Base-by-base conservation (phyloP, 2,797 vertebrate genomes). In the Clarias pachynema region DNA sequence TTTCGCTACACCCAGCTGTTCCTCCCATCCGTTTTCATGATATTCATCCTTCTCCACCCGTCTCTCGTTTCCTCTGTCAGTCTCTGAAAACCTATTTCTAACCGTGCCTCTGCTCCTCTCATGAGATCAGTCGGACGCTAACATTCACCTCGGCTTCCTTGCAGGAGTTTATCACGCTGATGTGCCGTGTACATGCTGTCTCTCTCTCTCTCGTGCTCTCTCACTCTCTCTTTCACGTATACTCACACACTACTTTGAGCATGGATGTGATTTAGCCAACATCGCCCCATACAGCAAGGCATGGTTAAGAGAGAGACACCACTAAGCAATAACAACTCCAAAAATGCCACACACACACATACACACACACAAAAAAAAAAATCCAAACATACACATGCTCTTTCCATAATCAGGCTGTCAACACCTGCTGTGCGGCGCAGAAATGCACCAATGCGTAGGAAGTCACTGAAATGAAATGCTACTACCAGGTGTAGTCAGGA, bases 251-350 rank as follows among this genome's bases (percentile, higher is more conserved):
- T 40, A 24, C 74, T 60, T 59, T 37, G 29, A 78, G 29, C 14
- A 81, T 56, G 49, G 75, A 31, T 65, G 14, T 7, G 60, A 63
- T 80, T 44, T 65, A 80, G 4, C 44, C 79, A 74, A 60, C 60
- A 75, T 70, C 60, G 66, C 59, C 57, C 22, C 24, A 69, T 57
- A 70, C 72, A 84, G 60, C 69, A 73, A 72, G 44, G 68, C 53
- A 44, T 65, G 53, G 29, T 22, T 57, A 16, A 59, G 4, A 78
- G 74, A 68, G 29, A 80, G 72, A 70, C 29, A 18, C 70, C 29
- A 79, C 63, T 37, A 83, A 87, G 88, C 85, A 85, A 75, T 85
- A 82, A 16, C 72, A 40, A 80, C 70, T 89, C 88, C 84, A 81
- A 81, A 34, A 59, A 60, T 79, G 72, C 62, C 56, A 1, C 37